These are phyloP conservation scores for Tonatia bakeri DNA, from an alignment of 2,113 vertebrate genomes.

Conservation along the genomic window DNA sequence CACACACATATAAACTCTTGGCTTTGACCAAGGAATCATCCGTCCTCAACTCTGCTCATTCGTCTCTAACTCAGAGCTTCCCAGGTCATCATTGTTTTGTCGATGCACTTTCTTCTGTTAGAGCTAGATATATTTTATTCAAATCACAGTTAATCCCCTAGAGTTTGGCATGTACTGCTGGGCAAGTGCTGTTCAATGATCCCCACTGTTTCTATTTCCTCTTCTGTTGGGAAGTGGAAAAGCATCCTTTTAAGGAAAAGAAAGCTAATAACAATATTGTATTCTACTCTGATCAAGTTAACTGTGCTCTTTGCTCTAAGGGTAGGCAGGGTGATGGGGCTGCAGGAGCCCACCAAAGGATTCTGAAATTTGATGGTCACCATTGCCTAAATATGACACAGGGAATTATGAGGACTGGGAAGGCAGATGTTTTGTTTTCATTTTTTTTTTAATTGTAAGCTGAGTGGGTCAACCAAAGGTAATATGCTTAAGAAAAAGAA, in stretches of 20 bases:
- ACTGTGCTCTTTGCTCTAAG: neutral
- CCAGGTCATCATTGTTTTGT: neutral
- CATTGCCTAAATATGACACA: neutral
- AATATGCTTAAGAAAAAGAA: neutral
- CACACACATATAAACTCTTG: too few species aligned
- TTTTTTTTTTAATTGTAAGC: neutral
- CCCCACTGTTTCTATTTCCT: neutral
- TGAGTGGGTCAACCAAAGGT: neutral
- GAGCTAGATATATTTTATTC: neutral
- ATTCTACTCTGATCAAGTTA: neutral
- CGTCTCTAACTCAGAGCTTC: neutral
- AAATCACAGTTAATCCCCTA: neutral
- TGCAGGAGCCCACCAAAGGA: neutral
- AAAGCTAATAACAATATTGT: neutral
- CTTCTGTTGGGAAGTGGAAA: neutral
- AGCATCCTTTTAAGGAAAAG: rapidly evolving
- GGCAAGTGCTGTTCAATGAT: too few species aligned
- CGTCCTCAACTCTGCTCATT: neutral
- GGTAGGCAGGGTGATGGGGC: rapidly evolving
- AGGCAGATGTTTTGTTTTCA: neutral
- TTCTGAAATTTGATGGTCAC: neutral
- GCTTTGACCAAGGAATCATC: neutral
- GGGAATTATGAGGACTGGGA: neutral
- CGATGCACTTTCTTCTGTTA: neutral
- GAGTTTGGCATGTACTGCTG: neutral